Evolutionary conservation across 2,888 invertebrate genomes (phyloP).

Genomic region (Dryococelus australis): DNA sequence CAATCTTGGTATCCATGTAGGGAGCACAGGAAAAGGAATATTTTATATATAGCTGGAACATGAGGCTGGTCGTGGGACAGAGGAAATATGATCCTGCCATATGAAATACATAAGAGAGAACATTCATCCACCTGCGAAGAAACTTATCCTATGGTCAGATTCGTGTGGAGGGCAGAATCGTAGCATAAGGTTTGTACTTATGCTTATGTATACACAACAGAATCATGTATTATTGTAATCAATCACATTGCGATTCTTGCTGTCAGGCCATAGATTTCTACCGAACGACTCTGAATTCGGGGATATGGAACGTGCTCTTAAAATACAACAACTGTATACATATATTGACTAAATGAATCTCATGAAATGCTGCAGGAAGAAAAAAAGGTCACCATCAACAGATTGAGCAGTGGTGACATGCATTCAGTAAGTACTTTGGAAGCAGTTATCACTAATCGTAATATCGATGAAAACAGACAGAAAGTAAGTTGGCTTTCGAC

Average conservation of each 20-base stretch:
- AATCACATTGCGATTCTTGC: not conserved
- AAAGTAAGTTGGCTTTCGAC: slow-evolving; percentile 26
- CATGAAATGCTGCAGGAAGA: not conserved
- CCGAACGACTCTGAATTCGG: too few relatives aligned
- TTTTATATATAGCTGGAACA: not conserved
- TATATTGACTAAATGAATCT: not conserved
- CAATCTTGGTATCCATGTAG: too few relatives aligned
- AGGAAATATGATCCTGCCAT: not conserved
- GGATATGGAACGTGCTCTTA: too few relatives aligned
- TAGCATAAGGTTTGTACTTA: too few relatives aligned
- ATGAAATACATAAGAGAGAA: not conserved
- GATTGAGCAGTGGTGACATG: too few relatives aligned
- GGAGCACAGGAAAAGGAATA: not conserved
- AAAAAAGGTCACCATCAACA: too few relatives aligned
- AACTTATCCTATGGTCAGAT: not conserved
- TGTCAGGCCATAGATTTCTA: too few relatives aligned
- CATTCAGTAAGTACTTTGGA: slow-evolving; percentile 22
- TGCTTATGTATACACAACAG: not conserved
- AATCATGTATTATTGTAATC: not conserved
- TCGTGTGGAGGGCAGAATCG: not conserved
- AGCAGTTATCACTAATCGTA: slow-evolving; percentile 38
- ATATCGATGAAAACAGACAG: slow-evolving; percentile 22
- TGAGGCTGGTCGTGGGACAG: not conserved
- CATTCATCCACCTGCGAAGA: not conserved
- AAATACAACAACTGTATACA: not conserved